phyloP scores from a whole-genome alignment of 2,888 invertebrate species.

The Priocnemis perturbator region DNA sequence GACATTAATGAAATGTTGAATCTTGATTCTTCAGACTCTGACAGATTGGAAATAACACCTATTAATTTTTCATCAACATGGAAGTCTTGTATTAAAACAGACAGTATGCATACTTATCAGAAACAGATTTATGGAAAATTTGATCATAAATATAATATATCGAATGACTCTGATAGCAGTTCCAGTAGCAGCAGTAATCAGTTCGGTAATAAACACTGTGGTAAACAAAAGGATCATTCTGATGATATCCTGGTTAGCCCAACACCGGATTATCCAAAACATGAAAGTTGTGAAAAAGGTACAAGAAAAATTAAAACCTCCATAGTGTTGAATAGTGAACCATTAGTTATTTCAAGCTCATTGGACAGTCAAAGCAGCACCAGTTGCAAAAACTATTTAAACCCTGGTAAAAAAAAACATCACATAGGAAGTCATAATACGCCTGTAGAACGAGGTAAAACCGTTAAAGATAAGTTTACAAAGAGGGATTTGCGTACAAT shows the following conservation, averaged over 20 bases:
- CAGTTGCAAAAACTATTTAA: conserved; percentile 11
- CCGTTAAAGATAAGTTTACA: conserved; percentile 27
- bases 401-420: neutral
- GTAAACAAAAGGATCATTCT: conserved; percentile 9
- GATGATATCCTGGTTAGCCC: conserved; percentile 32
- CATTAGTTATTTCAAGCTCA: neutral
- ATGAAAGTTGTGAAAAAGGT: neutral
- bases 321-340: too few species aligned
- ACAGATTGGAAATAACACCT: neutral
- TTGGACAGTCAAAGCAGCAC: neutral
- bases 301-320: too few species aligned
- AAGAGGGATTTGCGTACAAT: conserved; percentile 53
- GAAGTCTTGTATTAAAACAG: neutral
- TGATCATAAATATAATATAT: conserved; percentile 8
- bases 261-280: conserved; percentile 8
- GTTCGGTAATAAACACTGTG: too few species aligned
- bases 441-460: neutral
- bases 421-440: neutral
- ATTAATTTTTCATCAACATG: conserved; percentile 3
- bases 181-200: conserved; percentile 30
- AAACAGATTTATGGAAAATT: conserved; percentile 12
- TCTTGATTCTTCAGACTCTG: conserved; percentile 49
- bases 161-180: conserved; percentile 55
- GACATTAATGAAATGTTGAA: conserved; percentile 17
- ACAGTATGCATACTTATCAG: neutral